phyloP scores from a whole-genome alignment of 1,140 invertebrate species.

The Brachionus koreanus region DNA sequence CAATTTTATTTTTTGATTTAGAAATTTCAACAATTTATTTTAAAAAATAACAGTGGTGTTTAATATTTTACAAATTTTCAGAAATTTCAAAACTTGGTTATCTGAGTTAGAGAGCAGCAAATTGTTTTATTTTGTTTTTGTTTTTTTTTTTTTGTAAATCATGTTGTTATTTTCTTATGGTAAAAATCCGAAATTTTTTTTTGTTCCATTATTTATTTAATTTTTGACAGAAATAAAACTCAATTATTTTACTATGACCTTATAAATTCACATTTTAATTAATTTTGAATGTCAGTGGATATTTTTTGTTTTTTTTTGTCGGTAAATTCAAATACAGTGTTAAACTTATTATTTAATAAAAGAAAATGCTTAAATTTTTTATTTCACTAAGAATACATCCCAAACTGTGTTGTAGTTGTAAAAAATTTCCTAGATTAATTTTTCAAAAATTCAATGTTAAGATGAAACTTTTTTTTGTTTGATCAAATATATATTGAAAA shows the following conservation, averaged over 20 bases:
- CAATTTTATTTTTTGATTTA: conserved; percentile 5
- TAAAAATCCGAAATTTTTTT: not conserved
- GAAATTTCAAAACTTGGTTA: not conserved
- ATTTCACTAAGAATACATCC: not conserved
- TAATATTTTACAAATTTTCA: conserved; percentile 12
- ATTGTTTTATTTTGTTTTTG: conserved; percentile 9
- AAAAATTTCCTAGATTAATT: not conserved
- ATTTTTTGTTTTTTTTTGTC: conserved; percentile 25
- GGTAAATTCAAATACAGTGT: conserved; percentile 35
- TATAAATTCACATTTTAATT: not conserved
- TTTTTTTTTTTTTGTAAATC: conserved; percentile 21
- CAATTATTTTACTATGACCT: not conserved
- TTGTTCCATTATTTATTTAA: conserved; percentile 27
- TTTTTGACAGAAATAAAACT: not conserved
- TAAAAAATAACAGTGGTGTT: conserved; percentile 31
- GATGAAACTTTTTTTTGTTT: too few relatives aligned
- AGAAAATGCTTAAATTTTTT: not conserved
- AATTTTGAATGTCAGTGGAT: conserved; percentile 18
- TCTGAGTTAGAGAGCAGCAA: not conserved
- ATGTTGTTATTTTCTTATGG: not conserved
- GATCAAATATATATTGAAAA: too few relatives aligned
- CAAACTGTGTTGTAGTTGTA: too few relatives aligned
- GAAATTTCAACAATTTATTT: not conserved
- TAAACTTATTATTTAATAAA: conserved; percentile 21
- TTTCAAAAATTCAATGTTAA: too few relatives aligned